Evolutionary conservation across 2,888 invertebrate species (phyloP), one percentile per base, ranked within the genome.

Genomic region (Gastrophysa polygoni): DNA sequence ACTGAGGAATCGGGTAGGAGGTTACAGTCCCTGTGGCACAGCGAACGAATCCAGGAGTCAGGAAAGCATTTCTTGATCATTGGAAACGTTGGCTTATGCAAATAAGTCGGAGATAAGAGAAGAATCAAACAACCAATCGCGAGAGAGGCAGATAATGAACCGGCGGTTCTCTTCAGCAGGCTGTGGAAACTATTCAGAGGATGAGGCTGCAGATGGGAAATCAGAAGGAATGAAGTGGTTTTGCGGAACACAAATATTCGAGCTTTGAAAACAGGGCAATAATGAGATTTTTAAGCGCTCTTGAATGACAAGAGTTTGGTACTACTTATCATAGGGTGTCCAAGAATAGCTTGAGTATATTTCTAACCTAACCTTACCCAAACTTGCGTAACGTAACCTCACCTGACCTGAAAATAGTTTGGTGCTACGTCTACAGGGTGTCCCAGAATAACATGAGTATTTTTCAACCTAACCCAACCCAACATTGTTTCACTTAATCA

Each of bases 151-250:
- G 74, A 77, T 78, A 78, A 77, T 79, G 78, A 79, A 78, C 77
- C 77, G 76, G 73, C 70, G 77, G 77, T 75, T 77, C 76, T 70
- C 74, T 74, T 76, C 73, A 75, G 74, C 77, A 75, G 67, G 71
- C 68, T 68, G 71, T 69, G 71, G 73, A 76, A 38, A 78, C 78
- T 78, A 80, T 80, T 80, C 79, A 78, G 77, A 73, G 78, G 78
- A 78, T 78, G 79, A 77, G 79, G 78, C 75, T 75, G 77, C 76
- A 76, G 78, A 77, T 78, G 79, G 79, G 79, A 79, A 80, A 79
- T 80, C 80, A 80, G 79, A 80, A 79, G 79, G 78, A 77, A 77
- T 74, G 77, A 76, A 78, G 78, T 79, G 79, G 77, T 79, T 78
- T 77, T 76, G 78, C 76, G 76, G 77, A 79, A 80, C 79, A 79